Percentiles rank a stretch among this genome's conserved stretches.
phyloP scores from a whole-genome alignment of 2,888 invertebrate genomes.

The Biston betularia region DNA sequence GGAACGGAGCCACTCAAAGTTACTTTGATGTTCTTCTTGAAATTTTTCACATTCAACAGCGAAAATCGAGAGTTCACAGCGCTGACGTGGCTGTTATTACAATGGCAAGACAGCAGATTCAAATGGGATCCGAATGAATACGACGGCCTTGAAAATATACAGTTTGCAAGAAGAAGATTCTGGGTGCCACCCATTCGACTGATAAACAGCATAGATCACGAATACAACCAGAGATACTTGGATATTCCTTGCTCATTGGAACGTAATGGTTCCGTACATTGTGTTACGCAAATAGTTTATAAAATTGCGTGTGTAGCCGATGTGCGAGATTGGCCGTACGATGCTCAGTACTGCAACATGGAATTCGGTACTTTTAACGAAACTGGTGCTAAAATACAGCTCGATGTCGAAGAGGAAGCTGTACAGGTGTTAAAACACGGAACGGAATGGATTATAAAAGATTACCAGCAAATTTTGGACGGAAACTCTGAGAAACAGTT shows the following conservation, averaged over 20 bases:
- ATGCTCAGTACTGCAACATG: conserved; percentile 47
- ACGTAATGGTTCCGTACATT: conserved; percentile 31
- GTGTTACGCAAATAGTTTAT: conserved; percentile 14
- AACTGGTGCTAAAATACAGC: conserved; percentile 18
- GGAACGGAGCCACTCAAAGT: conserved; percentile 36
- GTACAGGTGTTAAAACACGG: conserved; percentile 40
- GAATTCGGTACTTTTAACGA: conserved; percentile 37
- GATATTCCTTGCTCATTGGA: conserved; percentile 33
- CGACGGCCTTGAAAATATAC: conserved; percentile 43
- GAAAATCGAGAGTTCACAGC: conserved; percentile 49
- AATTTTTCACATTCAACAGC: conserved; percentile 52
- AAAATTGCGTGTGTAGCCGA: conserved; percentile 37
- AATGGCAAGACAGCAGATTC: conserved; percentile 55
- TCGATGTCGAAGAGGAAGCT: conserved; percentile 31
- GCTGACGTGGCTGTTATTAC: conserved; percentile 41
- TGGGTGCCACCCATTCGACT: conserved; percentile 54
- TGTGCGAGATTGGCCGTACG: conserved; percentile 53
- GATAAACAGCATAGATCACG: conserved; percentile 43
- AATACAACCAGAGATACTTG: conserved; percentile 4
- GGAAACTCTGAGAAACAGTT: conserved; percentile 28
- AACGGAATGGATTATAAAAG: conserved; percentile 51
- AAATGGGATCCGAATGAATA: conserved; percentile 57
- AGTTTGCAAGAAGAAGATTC: conserved; percentile 23
- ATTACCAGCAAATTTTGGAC: conserved; percentile 21
- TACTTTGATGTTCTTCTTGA: conserved; percentile 46